Percentiles rank a stretch among this genome's conserved stretches.
Conservation (phyloP, 2,888 invertebrate species). For the Hartigia nigra region DNA sequence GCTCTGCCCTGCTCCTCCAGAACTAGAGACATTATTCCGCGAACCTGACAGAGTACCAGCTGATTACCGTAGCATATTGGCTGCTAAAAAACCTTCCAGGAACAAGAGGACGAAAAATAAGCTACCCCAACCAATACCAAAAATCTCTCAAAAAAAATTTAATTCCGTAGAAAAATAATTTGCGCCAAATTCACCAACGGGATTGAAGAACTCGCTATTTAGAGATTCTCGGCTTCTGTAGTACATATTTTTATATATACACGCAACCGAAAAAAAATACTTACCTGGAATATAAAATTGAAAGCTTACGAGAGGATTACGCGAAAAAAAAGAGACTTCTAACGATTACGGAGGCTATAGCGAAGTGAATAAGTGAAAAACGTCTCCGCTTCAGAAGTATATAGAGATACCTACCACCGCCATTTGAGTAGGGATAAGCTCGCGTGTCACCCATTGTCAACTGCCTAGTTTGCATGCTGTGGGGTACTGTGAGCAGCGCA, state of each 20-base stretch:
- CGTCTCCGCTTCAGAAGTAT: slow-evolving; percentile 32
- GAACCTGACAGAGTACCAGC: background rate
- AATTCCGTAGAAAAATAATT: background rate
- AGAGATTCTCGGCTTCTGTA: background rate
- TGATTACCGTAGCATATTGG: background rate
- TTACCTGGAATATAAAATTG: background rate
- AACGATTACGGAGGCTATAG: background rate
- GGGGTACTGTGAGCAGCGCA: slow-evolving; percentile 22
- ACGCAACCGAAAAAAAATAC: background rate
- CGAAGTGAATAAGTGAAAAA: slow-evolving; percentile 23
- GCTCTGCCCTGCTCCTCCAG: background rate
- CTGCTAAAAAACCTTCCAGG: background rate
- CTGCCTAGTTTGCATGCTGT: slow-evolving; percentile 36
- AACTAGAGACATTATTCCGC: background rate
- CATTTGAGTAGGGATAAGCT: slow-evolving; percentile 1
- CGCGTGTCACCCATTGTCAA: slow-evolving; percentile 29
- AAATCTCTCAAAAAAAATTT: background rate
- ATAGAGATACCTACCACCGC: background rate
- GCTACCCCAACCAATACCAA: background rate
- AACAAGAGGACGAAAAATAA: background rate
- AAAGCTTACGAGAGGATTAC: background rate
- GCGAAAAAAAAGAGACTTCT: background rate
- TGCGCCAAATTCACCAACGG: background rate
- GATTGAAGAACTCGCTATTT: background rate
- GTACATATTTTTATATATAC: background rate